phyloP scores from a whole-genome alignment of 2,113 vertebrate genomes.

The Sapayoa aenigma region DNA sequence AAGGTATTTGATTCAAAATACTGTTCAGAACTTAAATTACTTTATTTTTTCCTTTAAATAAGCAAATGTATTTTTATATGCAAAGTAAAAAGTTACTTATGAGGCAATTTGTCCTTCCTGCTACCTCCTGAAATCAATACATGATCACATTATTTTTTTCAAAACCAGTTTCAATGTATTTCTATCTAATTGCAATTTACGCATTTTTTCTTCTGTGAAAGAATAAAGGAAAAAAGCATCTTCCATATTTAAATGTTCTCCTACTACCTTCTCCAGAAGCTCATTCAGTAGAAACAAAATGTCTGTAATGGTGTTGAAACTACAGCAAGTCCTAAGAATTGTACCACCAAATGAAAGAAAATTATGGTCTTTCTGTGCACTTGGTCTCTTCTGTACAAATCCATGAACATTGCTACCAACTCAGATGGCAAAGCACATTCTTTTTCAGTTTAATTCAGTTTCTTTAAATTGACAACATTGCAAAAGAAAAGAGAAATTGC shows the following conservation, averaged over 20 bases:
- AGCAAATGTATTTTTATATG: background rate
- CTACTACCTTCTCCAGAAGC: background rate
- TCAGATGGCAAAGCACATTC: background rate
- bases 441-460: background rate
- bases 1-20: background rate
- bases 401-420: background rate
- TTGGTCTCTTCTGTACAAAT: background rate
- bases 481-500: background rate
- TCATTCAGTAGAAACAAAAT: background rate
- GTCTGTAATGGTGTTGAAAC: background rate
- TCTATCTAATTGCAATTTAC: background rate
- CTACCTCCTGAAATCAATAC: background rate
- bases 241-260: background rate
- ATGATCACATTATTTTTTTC: background rate
- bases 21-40: background rate
- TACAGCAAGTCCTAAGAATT: background rate
- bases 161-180: background rate
- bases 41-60: background rate
- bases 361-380: background rate
- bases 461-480: background rate
- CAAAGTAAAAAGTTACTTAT: background rate
- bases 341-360: background rate
- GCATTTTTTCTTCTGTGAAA: background rate
- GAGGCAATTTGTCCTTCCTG: background rate
- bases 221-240: background rate